Percentiles rank a stretch among this genome's conserved stretches.
These are phyloP conservation scores for Argyresthia albistria DNA, from an alignment of 2,888 invertebrate genomes.

Conservation along the genomic window DNA sequence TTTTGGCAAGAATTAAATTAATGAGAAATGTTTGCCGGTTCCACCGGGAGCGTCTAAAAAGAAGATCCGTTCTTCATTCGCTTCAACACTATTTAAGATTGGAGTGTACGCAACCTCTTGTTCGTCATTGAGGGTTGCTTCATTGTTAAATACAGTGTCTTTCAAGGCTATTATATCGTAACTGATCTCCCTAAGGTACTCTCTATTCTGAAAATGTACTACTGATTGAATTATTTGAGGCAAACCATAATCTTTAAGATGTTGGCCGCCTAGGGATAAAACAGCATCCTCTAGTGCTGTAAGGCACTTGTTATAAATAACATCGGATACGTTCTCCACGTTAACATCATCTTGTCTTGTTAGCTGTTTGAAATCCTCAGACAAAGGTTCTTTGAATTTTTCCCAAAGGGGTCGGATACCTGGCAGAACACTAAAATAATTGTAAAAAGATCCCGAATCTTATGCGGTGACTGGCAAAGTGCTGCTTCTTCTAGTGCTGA, in stretches of 20 bases:
- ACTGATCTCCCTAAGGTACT: too few species aligned
- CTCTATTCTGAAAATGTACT: too few species aligned
- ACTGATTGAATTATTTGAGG: too few species aligned
- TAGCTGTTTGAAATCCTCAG: slow-evolving; percentile 4
- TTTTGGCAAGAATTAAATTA: slow-evolving; percentile 11
- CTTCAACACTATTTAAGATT: background rate
- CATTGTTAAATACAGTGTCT: too few species aligned
- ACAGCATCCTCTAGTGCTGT: too few species aligned
- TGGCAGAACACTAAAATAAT: slow-evolving; percentile 16
- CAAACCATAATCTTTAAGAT: too few species aligned
- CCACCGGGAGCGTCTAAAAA: slow-evolving; percentile 6
- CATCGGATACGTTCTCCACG: too few species aligned
- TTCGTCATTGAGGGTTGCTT: background rate
- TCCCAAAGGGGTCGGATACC: slow-evolving; percentile 14
- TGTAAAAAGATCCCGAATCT: slow-evolving; percentile 13
- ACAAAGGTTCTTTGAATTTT: slow-evolving; percentile 1
- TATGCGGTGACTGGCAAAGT: slow-evolving; percentile 12
- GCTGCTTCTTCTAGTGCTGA: slow-evolving; percentile 18
- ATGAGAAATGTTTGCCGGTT: slow-evolving; percentile 10
- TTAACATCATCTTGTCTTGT: too few species aligned
- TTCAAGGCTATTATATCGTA: too few species aligned
- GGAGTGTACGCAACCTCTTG: background rate
- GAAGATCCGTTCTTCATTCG: background rate
- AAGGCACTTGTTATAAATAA: too few species aligned
- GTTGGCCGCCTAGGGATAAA: too few species aligned